Percentiles rank a stretch among this genome's conserved stretches.
phyloP scores from a whole-genome alignment of 2,888 invertebrate genomes.

The Stenchaetothrips biformis region DNA sequence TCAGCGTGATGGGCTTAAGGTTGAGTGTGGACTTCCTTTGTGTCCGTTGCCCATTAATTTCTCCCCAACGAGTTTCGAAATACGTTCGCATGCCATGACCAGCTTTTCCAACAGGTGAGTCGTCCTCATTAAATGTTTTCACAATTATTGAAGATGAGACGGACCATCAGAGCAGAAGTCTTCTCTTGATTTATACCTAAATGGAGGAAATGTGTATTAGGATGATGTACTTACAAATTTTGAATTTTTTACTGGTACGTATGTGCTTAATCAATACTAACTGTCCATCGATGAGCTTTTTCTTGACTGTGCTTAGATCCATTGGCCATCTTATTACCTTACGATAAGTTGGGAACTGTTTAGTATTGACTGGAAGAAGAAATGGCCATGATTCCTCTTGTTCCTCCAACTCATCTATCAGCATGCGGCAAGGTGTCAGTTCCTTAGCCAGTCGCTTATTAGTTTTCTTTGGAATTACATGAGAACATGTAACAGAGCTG shows the following conservation, averaged over 20 bases:
- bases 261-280: slow-evolving; percentile 49
- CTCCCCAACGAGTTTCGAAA: slow-evolving; percentile 86
- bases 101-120: slow-evolving; percentile 94
- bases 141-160: slow-evolving; percentile 95
- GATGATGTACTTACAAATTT: slow-evolving; percentile 1
- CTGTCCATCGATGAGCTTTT: slow-evolving; percentile 77
- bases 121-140: slow-evolving; percentile 97
- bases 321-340: slow-evolving; percentile 94
- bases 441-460: slow-evolving; percentile 71
- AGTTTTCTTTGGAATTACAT: slow-evolving; percentile 45
- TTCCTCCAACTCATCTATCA: slow-evolving; percentile 82
- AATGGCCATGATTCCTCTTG: slow-evolving; percentile 98
- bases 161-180: slow-evolving; percentile 89
- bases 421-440: slow-evolving; percentile 66
- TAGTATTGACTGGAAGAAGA: slow-evolving; percentile 90
- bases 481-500: not conserved
- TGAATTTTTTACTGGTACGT: not conserved
- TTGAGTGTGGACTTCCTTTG: slow-evolving; percentile 6
- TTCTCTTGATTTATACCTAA: slow-evolving; percentile 85
- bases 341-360: slow-evolving; percentile 96
- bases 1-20: not conserved
- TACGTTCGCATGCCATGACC: slow-evolving; percentile 90
- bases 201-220: slow-evolving; percentile 13
- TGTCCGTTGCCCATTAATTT: slow-evolving; percentile 46
- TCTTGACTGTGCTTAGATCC: slow-evolving; percentile 92